Evolutionary conservation across 1,140 invertebrate species (phyloP).

Genomic region (Caenorhabditis tropicalis): DNA sequence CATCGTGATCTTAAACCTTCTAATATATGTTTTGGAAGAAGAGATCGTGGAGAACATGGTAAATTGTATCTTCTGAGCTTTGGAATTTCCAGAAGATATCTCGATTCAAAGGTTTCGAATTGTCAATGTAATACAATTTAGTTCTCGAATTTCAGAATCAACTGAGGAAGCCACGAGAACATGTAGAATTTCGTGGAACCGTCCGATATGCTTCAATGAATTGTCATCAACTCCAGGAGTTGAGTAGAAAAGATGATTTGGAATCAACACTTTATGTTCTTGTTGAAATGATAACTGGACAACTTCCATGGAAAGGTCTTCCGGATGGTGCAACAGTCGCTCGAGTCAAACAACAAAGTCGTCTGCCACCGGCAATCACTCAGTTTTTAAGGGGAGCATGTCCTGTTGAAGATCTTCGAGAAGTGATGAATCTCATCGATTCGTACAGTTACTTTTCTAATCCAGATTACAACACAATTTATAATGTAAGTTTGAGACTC

Average conservation of each 20-base stretch:
- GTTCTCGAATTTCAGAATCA: slow-evolving; percentile 17
- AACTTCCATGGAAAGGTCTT: slow-evolving; percentile 25
- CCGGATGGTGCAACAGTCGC: background rate
- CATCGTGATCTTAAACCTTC: slow-evolving; percentile 53
- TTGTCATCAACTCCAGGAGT: slow-evolving; percentile 54
- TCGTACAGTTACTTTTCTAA: background rate
- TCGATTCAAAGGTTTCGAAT: slow-evolving; percentile 46
- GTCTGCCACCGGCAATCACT: background rate
- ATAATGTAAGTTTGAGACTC: background rate
- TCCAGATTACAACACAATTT: background rate
- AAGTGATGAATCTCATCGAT: background rate
- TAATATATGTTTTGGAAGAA: slow-evolving; percentile 46
- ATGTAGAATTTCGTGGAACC: slow-evolving; percentile 55
- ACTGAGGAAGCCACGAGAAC: slow-evolving; percentile 44
- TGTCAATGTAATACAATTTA: background rate
- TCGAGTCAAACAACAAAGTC: background rate
- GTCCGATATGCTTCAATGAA: slow-evolving; percentile 49
- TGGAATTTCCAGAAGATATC: slow-evolving; percentile 50
- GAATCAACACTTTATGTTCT: slow-evolving; percentile 57
- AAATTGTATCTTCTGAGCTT: slow-evolving; percentile 51
- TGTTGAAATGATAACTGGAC: slow-evolving; percentile 48
- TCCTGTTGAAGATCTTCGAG: slow-evolving; percentile 34
- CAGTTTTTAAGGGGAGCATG: slow-evolving; percentile 1
- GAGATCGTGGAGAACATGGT: slow-evolving; percentile 21
- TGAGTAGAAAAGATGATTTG: slow-evolving; percentile 59